These are phyloP conservation scores for Eupithecia insigniata DNA, from an alignment of 2,888 invertebrate species.

Conservation along the genomic window DNA sequence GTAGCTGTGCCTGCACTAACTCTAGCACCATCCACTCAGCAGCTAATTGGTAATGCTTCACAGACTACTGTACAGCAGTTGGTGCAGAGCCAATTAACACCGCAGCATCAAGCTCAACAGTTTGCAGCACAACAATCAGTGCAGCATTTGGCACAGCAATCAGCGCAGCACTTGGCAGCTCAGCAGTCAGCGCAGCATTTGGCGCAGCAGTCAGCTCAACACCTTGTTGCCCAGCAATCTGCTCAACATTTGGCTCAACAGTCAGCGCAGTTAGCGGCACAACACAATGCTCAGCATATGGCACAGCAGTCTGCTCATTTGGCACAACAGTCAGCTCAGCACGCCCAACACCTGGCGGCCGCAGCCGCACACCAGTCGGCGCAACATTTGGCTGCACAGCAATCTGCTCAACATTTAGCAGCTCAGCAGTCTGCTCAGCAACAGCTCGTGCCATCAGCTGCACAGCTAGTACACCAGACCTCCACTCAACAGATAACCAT, in stretches of 20 bases:
- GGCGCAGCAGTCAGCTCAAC: slow-evolving; percentile 61
- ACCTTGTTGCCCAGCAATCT: slow-evolving; percentile 64
- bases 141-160: slow-evolving; percentile 66
- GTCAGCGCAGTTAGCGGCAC: slow-evolving; percentile 57
- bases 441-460: slow-evolving; percentile 71
- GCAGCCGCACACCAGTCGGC: slow-evolving; percentile 68
- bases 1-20: slow-evolving; percentile 79
- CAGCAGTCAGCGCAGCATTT: slow-evolving; percentile 67
- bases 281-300: slow-evolving; percentile 50
- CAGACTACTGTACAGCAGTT: slow-evolving; percentile 77
- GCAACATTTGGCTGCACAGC: slow-evolving; percentile 68
- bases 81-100: slow-evolving; percentile 71
- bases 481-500: slow-evolving; percentile 80
- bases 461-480: slow-evolving; percentile 76
- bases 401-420: slow-evolving; percentile 65
- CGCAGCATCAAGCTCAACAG: slow-evolving; percentile 73
- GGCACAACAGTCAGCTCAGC: slow-evolving; percentile 63
- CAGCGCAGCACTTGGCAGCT: slow-evolving; percentile 63
- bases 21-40: slow-evolving; percentile 71
- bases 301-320: slow-evolving; percentile 64
- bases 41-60: slow-evolving; percentile 72
- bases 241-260: slow-evolving; percentile 71
- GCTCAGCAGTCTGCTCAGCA: slow-evolving; percentile 77
- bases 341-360: slow-evolving; percentile 62
- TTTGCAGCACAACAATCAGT: slow-evolving; percentile 74